A percentile compares a stretch with the other conserved stretches of the same genome.
Conservation (phyloP, 2,113 vertebrate species). For the Natator depressus region DNA sequence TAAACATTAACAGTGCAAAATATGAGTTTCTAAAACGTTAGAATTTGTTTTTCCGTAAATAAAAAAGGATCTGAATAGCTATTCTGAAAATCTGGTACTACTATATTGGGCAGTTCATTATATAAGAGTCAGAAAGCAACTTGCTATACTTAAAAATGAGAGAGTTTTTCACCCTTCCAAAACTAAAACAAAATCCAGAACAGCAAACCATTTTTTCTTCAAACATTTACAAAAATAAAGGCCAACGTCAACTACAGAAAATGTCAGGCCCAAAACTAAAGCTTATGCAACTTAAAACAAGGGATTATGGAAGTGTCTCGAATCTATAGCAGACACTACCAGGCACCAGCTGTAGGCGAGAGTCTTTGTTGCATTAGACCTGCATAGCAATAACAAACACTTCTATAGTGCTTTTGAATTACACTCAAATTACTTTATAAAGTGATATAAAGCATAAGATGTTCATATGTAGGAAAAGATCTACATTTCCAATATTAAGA, state of each 20-base stretch:
- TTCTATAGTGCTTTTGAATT: background rate
- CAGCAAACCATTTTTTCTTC: background rate
- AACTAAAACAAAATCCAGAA: background rate
- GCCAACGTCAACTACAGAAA: background rate
- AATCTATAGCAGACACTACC: background rate
- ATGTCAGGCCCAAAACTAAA: background rate
- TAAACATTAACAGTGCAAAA: background rate
- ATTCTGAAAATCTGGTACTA: background rate
- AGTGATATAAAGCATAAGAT: background rate
- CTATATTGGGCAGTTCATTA: background rate
- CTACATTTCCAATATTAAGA: background rate
- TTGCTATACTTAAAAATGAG: background rate
- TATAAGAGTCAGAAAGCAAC: background rate
- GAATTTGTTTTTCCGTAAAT: background rate
- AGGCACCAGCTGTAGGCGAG: background rate
- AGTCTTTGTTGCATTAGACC: too few relatives aligned
- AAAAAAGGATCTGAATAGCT: background rate
- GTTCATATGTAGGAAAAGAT: background rate
- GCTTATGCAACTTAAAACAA: background rate
- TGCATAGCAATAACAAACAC: background rate
- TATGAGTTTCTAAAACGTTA: background rate
- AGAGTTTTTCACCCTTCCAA: background rate
- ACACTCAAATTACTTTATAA: background rate
- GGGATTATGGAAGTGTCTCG: background rate
- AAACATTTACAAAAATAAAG: background rate